Evolutionary conservation across 2,797 vertebrate species (phyloP), one percentile per base, ranked within the genome.

Genomic region (Varecia variegata): DNA sequence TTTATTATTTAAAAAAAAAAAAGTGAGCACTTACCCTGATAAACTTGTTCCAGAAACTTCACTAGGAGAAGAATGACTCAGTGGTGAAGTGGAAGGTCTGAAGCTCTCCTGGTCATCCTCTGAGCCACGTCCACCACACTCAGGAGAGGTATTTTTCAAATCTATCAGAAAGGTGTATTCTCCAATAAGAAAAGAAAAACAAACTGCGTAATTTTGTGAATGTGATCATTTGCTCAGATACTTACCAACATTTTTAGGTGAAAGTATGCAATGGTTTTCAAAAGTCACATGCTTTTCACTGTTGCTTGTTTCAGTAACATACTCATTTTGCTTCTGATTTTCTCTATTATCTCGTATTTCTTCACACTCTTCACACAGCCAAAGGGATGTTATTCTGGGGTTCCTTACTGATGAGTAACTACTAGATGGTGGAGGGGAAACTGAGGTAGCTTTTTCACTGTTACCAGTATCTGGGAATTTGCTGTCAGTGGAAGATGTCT

Each of bases 11-110:
- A 65, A 50, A 54, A 56, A 8, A 76, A 74, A 52, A 62, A 9
- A 81, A 74, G 10, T 2, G 70, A 94, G 58, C 25, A 96, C 83
- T 96, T 98, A 99, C 99, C 98, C 98, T 85, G 98, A 98, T 70
- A 98, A 96, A 11, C 97, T 98, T 88, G 98, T 98, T 98, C 98
- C 97, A 45, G 99, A 99, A 65, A 98, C 97, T 80, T 99, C 99
- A 98, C 99, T 99, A 68, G 99, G 99, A 96, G 99, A 99, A 65
- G 99, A 99, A 98, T 99, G 99, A 84, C 99, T 99, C 45, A 99
- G 98, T 12, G 99, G 99, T 88, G 99, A 99, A 43, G 99, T 99
- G 86, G 99, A 99, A 13, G 99, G 99, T 97, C 99, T 99, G 98
- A 99, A 99, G 98, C 98, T 99, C 56, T 95, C 99, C 23, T 99